Evolutionary conservation across 2,113 vertebrate genomes (phyloP), one percentile per base, ranked within the genome.

Genomic region (Percopsis transmontana): DNA sequence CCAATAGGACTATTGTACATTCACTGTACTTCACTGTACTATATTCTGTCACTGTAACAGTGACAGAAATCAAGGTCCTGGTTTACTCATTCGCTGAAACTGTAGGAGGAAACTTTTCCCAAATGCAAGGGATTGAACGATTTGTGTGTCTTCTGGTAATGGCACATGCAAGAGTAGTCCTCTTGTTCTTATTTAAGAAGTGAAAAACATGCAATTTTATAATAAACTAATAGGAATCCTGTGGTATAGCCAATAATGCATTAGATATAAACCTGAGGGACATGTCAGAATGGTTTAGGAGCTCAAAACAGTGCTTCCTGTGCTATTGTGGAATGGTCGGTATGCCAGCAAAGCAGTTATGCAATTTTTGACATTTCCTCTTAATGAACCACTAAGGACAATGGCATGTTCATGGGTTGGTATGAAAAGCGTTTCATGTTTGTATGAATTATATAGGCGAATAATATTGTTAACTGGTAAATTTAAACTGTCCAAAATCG

Each of bases 91-190:
- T 41, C 12, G 5, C 40, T 41, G 40, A 41, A 41, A 20, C n/a
- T 2, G 1, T 45, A 20, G 2, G 16, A 21, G 15, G 50, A 64
- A 40, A 50, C 42, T 2, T n/a, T 48, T 74, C 61, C 10, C 10
- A 61, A 67, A 41, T n/a, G 6, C 40, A 70, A 66, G 7, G 2
- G 33, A 41, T 2, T 41, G 14, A 62, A 18, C 40, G 19, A 20
- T 8, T 11, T 16, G 20, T 33, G 18, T 13, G 50, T 62, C 53
- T 62, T 9, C 23, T 59, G 18, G 51, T 65, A 21, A 54, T 51
- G 62, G 62, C 56, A 72, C 85, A 85, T 86, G 83, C 85, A 86
- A 72, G 81, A 67, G 62, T 68, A 67, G 76, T 2, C 18, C 21
- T 24, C 63, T 74, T 62, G 60, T 62, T 39, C 51, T 59, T 59